phyloP scores from a whole-genome alignment of 2,797 vertebrate genomes.

The Coreius guichenoti region DNA sequence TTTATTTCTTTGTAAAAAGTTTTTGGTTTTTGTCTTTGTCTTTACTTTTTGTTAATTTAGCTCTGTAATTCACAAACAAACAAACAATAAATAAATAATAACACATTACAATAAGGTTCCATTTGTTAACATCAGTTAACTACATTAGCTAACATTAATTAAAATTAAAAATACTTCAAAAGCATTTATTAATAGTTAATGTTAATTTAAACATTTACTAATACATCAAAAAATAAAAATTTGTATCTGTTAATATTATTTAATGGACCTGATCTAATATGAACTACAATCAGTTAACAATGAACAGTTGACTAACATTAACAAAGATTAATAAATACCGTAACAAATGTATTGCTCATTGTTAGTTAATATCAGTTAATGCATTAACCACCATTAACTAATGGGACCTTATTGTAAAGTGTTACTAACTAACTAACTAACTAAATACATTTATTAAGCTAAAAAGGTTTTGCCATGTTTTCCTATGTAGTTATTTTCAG shows the following conservation, averaged over 20 bases:
- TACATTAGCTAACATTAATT: not conserved
- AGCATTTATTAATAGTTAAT: not conserved
- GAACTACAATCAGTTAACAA: not conserved
- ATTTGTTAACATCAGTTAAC: not conserved
- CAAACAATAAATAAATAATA: not conserved
- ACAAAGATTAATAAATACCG: not conserved
- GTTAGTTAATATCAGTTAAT: not conserved
- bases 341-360: not conserved
- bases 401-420: not conserved
- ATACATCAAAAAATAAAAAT: not conserved
- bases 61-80: not conserved
- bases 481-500: conserved; percentile 6
- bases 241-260: not conserved
- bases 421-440: not conserved
- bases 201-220: not conserved
- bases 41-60: not conserved
- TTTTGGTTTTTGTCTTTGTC: not conserved
- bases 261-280: not conserved
- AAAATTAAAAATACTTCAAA: not conserved
- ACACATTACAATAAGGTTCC: not conserved
- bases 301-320: not conserved
- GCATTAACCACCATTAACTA: not conserved
- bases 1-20: not conserved
- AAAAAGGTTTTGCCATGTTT: not conserved
- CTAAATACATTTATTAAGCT: not conserved